These are phyloP conservation scores for Gastrophysa polygoni DNA, from an alignment of 2,888 invertebrate species.

Conservation along the genomic window DNA sequence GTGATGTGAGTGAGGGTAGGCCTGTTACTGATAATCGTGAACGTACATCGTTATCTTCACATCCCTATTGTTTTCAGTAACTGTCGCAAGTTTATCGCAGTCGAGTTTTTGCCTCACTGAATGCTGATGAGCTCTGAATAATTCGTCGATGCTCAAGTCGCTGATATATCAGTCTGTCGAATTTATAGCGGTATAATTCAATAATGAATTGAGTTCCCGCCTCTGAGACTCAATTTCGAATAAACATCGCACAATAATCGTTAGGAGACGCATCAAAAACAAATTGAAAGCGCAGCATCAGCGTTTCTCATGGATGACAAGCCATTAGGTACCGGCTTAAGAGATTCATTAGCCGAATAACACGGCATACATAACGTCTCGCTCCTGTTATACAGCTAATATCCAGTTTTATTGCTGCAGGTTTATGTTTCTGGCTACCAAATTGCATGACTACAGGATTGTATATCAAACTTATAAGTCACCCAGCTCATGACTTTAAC, in stretches of 20 bases:
- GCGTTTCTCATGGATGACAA: slow-evolving; percentile 24
- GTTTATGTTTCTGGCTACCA: slow-evolving; percentile 19
- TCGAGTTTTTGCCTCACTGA: background rate
- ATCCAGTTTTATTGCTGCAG: slow-evolving; percentile 33
- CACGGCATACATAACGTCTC: slow-evolving; percentile 5
- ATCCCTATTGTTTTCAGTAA: no score
- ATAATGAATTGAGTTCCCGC: background rate
- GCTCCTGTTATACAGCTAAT: slow-evolving; percentile 30
- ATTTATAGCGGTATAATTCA: background rate
- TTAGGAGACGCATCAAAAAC: slow-evolving; percentile 28
- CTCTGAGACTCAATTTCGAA: background rate
- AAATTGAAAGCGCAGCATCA: slow-evolving; percentile 28
- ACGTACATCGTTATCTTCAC: no score
- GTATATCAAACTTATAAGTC: slow-evolving; percentile 19
- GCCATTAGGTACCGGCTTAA: slow-evolving; percentile 20
- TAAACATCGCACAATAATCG: background rate
- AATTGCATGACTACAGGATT: slow-evolving; percentile 16
- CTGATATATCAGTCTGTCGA: background rate
- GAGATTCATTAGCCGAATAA: slow-evolving; percentile 21
- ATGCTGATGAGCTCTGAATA: background rate
- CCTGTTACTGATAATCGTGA: no score
- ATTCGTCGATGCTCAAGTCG: background rate
- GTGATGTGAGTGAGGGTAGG: no score
- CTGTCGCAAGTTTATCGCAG: no score
- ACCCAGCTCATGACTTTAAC: background rate